Percentiles rank a stretch among this genome's conserved stretches.
These are phyloP conservation scores for Hypsopygia costalis DNA, from an alignment of 2,888 invertebrate species.

Conservation along the genomic window DNA sequence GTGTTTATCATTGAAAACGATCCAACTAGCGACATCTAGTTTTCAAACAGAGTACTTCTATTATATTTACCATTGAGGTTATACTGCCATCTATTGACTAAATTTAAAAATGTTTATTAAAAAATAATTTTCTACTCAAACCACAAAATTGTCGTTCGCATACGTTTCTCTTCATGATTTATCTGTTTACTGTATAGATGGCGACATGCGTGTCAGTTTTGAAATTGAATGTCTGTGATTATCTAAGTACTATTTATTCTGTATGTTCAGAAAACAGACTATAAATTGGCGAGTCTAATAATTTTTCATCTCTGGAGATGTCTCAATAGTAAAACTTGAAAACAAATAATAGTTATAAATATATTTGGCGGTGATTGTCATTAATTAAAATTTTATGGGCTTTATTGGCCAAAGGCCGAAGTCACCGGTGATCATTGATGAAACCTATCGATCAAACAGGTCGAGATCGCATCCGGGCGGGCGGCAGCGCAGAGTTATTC, in stretches of 20 bases:
- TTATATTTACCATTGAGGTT: neutral
- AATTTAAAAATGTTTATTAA: neutral
- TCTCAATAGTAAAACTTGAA: neutral
- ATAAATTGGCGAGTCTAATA: too few relatives aligned
- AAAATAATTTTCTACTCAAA: too few relatives aligned
- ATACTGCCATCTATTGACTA: neutral
- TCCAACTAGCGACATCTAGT: neutral
- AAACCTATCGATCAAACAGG: conserved; percentile 61
- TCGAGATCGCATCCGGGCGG: conserved; percentile 54
- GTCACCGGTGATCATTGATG: conserved; percentile 37
- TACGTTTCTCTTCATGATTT: neutral
- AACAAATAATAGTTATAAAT: neutral
- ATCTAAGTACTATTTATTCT: too few relatives aligned
- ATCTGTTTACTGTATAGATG: neutral
- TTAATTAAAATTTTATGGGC: neutral
- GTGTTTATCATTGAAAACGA: neutral
- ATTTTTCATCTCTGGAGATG: neutral
- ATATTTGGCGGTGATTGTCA: neutral
- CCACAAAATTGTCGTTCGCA: too few relatives aligned
- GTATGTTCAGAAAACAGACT: neutral
- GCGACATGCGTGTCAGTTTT: neutral
- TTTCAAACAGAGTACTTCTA: neutral
- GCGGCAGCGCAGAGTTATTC: conserved; percentile 62
- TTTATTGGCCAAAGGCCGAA: conserved; percentile 41
- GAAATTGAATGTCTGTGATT: too few relatives aligned